phyloP scores from a whole-genome alignment of 2,888 invertebrate species.

The Sminthurinus aureus region DNA sequence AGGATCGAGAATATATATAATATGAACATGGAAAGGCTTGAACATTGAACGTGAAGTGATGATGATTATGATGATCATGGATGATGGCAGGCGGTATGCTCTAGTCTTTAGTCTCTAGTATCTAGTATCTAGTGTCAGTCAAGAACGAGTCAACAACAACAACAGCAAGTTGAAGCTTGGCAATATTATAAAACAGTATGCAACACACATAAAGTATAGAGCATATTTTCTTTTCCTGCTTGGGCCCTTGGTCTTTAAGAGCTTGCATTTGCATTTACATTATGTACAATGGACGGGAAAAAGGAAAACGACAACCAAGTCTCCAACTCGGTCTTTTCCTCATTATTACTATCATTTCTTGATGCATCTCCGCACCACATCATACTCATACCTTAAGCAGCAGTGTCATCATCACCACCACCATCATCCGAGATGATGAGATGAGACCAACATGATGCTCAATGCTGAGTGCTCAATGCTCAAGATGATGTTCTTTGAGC shows the following conservation, averaged over 20 bases:
- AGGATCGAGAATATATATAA: background rate
- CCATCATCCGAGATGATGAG: background rate
- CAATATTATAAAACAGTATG: background rate
- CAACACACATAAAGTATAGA: background rate
- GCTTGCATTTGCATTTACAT: background rate
- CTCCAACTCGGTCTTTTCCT: background rate
- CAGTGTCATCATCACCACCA: too few species aligned
- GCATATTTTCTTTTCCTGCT: background rate
- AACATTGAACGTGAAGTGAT: background rate
- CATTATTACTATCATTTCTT: background rate
- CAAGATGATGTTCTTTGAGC: background rate
- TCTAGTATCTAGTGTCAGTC: constrained; percentile 20
- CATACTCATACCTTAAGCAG: too few species aligned
- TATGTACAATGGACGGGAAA: background rate
- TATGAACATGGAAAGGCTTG: background rate
- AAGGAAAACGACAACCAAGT: background rate
- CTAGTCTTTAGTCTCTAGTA: too few species aligned
- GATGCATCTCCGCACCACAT: constrained; percentile 3
- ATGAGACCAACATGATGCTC: constrained; percentile 1
- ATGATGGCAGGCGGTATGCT: background rate
- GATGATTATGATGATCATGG: background rate
- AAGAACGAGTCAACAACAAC: background rate
- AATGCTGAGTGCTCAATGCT: background rate
- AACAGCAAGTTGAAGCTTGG: background rate
- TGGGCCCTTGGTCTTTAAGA: background rate